phyloP scores from a whole-genome alignment of 2,888 invertebrate genomes.

The Sepiola atlantica region DNA sequence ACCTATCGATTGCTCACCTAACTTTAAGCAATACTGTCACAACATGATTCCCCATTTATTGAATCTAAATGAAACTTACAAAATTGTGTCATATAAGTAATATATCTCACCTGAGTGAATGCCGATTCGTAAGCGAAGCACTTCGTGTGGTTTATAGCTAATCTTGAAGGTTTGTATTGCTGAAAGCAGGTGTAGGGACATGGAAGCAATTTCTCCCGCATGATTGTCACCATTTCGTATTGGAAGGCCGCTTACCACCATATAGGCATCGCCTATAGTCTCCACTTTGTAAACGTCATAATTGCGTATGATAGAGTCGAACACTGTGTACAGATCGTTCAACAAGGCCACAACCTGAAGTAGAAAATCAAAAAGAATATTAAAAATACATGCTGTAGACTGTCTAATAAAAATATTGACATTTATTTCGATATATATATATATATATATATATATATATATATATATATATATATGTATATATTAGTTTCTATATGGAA shows the following conservation, averaged over 20 bases:
- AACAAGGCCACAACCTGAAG: conserved; percentile 71
- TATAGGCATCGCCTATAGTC: conserved; percentile 73
- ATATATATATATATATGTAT: neutral
- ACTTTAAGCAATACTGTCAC: too few species aligned
- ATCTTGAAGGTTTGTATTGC: conserved; percentile 71
- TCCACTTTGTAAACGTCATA: conserved; percentile 97
- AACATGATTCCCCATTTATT: too few species aligned
- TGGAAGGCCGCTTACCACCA: conserved; percentile 74
- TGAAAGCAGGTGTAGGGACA: conserved; percentile 70
- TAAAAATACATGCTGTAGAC: neutral
- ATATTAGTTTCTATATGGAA: too few species aligned
- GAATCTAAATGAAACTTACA: too few species aligned
- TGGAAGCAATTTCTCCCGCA: conserved; percentile 74
- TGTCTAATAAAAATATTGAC: too few species aligned
- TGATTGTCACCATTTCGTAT: conserved; percentile 71
- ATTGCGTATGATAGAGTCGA: conserved; percentile 94
- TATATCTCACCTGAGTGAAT: conserved; percentile 70
- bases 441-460: neutral
- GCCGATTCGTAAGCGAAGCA: conserved; percentile 71
- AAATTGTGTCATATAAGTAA: too few species aligned
- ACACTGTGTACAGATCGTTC: conserved; percentile 96
- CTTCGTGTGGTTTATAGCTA: conserved; percentile 67
- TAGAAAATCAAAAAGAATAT: neutral
- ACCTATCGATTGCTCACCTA: too few species aligned
- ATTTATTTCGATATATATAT: neutral